A percentile compares a stretch with the other conserved stretches of the same genome.
Evolutionary conservation across 2,888 invertebrate species (phyloP).

Genomic region (Mythimna vitellina): DNA sequence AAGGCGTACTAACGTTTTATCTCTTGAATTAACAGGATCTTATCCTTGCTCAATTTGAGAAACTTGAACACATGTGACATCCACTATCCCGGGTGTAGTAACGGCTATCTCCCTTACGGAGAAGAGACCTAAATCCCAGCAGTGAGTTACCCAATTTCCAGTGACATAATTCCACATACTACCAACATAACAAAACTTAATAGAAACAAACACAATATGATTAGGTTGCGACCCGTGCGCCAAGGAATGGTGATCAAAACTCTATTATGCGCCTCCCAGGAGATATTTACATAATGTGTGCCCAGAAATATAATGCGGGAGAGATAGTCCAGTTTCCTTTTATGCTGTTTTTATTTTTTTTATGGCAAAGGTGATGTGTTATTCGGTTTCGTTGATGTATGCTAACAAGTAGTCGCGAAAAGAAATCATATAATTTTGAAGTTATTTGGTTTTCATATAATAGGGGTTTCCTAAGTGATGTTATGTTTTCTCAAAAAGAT

Average conservation of each 20-base stretch:
- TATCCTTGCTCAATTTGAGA: not conserved
- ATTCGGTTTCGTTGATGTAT: slow-evolving; percentile 11
- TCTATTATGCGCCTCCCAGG: slow-evolving; percentile 77
- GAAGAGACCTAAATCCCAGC: not conserved
- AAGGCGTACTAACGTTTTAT: not conserved
- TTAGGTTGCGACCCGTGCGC: slow-evolving; percentile 58
- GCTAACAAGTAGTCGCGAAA: not conserved
- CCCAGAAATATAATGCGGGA: slow-evolving; percentile 61
- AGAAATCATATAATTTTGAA: not conserved
- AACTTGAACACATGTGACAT: not conserved
- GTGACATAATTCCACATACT: slow-evolving; percentile 41
- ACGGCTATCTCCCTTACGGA: too few relatives aligned
- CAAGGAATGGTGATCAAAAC: slow-evolving; percentile 76
- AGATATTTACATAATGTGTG: slow-evolving; percentile 80
- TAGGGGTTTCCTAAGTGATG: not conserved
- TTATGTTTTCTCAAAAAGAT: not conserved
- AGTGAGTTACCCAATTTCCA: slow-evolving; percentile 7
- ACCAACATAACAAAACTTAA: slow-evolving; percentile 52
- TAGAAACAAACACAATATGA: slow-evolving; percentile 67
- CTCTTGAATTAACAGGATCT: not conserved
- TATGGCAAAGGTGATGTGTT: slow-evolving; percentile 2
- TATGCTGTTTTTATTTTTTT: slow-evolving; percentile 29
- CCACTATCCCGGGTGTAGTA: not conserved
- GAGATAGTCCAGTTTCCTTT: slow-evolving; percentile 45
- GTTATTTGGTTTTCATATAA: not conserved